Evolutionary conservation across 2,113 vertebrate species (phyloP), one percentile per base, ranked within the genome.

Genomic region (Canis aureus): DNA sequence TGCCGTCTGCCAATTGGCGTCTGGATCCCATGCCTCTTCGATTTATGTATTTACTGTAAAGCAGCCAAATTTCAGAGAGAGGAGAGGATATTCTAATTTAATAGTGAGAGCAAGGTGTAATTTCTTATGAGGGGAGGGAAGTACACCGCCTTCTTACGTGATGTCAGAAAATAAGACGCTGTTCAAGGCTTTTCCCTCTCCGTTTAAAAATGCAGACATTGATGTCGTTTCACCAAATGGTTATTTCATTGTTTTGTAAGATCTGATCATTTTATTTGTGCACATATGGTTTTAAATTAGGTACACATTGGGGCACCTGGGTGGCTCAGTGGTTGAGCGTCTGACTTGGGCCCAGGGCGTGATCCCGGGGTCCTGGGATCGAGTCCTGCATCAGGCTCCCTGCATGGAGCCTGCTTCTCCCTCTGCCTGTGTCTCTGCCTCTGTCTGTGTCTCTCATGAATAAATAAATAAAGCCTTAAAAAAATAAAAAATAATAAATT

Each of bases 11-110:
- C 97, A 98, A 94, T 97, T 97, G 96, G 98, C 96, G 53, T 71
- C 96, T 94, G 95, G 90, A 94, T 96, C 66, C 81, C 71, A 9
- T 81, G 95, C 89, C 91, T 97, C 88, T 95, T 95, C 94, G 97
- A 97, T 97, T 95, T 97, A 59, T 98, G 93, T 95, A 94, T 95
- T 98, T 97, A 88, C 96, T 97, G 97, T 96, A 91, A 91, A 96
- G 93, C 98, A 92, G 97, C 97, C 96, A 97, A 90, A 78, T 97
- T 96, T 91, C 76, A 94, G 95, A 93, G 85, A 81, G 91, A 85
- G 19, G 89, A 97, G 97, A 92, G 96, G 97, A 90, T 92, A 85
- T 92, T 95, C 89, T 93, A 92, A 97, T 94, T 97, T 83, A 97
- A 93, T 89, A 80, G 92, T 88, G 59, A 95, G 89, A 96, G 88